phyloP scores from a whole-genome alignment of 2,888 invertebrate genomes.

The Myopa testacea region DNA sequence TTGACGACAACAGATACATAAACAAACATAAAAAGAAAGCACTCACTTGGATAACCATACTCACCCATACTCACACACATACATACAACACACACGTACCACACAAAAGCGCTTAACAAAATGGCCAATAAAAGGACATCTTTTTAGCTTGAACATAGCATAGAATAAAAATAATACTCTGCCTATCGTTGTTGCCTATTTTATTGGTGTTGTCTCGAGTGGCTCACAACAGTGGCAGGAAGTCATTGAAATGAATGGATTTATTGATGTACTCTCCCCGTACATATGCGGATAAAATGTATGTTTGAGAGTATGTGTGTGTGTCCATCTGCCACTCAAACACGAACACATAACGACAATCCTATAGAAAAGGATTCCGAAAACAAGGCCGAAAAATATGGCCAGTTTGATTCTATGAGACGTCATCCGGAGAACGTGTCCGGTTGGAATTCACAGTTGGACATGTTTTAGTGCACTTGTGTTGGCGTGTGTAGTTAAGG shows the following conservation, averaged over 20 bases:
- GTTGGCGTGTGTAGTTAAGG: background rate
- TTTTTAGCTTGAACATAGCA: background rate
- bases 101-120: constrained; percentile 2
- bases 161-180: constrained; percentile 3
- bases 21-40: background rate
- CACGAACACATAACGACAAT: background rate
- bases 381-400: background rate
- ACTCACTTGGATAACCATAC: background rate
- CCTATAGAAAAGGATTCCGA: background rate
- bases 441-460: constrained; percentile 15
- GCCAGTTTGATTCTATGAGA: constrained; percentile 27
- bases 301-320: background rate
- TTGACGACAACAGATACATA: background rate
- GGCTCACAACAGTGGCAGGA: background rate
- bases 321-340: constrained; percentile 8
- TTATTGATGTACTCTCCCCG: constrained; percentile 25
- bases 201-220: background rate
- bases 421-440: constrained; percentile 21
- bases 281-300: background rate
- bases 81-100: background rate
- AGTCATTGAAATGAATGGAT: constrained; percentile 40
- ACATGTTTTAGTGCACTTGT: background rate
- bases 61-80: constrained; percentile 1
- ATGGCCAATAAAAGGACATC: constrained; percentile 14
- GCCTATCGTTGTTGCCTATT: background rate